phyloP scores from a whole-genome alignment of 2,888 invertebrate genomes.

The Ophion ellenae region DNA sequence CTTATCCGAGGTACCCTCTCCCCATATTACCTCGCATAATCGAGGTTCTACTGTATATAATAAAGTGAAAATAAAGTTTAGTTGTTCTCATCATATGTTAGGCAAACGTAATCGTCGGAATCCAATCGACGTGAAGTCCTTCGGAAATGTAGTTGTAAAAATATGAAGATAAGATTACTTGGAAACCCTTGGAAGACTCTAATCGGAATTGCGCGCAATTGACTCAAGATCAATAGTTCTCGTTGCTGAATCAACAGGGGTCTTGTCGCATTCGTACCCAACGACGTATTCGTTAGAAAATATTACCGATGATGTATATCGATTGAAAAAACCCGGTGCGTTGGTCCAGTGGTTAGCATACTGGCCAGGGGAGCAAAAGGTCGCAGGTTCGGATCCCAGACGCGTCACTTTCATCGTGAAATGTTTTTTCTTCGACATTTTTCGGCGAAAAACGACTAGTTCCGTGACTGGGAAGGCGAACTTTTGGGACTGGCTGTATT shows the following conservation, averaged over 20 bases:
- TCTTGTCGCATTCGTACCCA: neutral
- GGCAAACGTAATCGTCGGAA: neutral
- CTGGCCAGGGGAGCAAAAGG: neutral
- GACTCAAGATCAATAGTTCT: slow-evolving; percentile 48
- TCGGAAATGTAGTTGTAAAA: slow-evolving; percentile 8
- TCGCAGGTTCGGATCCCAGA: too few relatives aligned
- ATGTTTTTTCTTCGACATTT: too few relatives aligned
- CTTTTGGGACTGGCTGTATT: too few relatives aligned
- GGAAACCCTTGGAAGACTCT: slow-evolving; percentile 12
- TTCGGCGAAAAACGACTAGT: too few relatives aligned
- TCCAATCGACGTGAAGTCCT: neutral
- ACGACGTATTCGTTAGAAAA: slow-evolving; percentile 26
- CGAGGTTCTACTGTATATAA: neutral
- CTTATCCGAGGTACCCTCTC: too few relatives aligned
- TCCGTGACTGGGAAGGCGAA: too few relatives aligned
- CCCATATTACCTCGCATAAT: neutral
- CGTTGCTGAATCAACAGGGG: slow-evolving; percentile 11
- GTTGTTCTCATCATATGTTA: neutral
- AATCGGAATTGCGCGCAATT: slow-evolving; percentile 16
- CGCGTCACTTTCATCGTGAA: too few relatives aligned
- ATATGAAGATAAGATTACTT: slow-evolving; percentile 37
- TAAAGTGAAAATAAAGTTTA: neutral
- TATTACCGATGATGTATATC: slow-evolving; percentile 17
- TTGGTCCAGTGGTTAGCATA: too few relatives aligned
- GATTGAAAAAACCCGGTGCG: neutral